A percentile compares a stretch with the other conserved stretches of the same genome.
Conservation (phyloP, 1,140 invertebrate genomes). For the Brachionus paranguensis region DNA sequence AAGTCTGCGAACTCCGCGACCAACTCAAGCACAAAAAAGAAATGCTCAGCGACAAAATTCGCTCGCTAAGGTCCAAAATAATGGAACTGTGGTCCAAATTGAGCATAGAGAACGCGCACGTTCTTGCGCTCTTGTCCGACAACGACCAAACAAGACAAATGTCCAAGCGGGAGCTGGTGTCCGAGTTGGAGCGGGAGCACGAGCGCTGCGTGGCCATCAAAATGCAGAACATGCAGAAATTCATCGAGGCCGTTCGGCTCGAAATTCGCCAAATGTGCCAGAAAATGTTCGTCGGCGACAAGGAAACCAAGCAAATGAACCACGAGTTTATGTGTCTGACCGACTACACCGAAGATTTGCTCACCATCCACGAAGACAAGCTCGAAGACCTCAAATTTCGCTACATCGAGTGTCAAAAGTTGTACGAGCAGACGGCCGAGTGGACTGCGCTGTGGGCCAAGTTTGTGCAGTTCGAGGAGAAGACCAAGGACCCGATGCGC, state of each 20-base stretch:
- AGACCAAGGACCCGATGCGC: slow-evolving; percentile 22
- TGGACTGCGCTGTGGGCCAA: background rate
- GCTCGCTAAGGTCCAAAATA: background rate
- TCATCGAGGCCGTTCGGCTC: slow-evolving; percentile 4
- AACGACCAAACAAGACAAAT: background rate
- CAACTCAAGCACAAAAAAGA: background rate
- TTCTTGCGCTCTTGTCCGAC: background rate
- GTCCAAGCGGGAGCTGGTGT: background rate
- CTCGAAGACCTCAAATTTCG: slow-evolving; percentile 26
- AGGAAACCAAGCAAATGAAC: slow-evolving; percentile 19
- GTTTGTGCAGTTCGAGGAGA: slow-evolving; percentile 36
- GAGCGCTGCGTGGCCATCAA: slow-evolving; percentile 18
- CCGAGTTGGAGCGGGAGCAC: background rate
- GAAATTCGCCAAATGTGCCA: slow-evolving; percentile 3
- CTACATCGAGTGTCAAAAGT: background rate
- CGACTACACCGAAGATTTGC: background rate
- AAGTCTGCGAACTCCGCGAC: background rate
- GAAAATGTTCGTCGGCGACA: slow-evolving; percentile 26
- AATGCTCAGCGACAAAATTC: background rate
- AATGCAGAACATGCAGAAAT: slow-evolving; percentile 39
- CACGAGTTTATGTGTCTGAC: background rate
- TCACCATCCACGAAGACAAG: slow-evolving; percentile 5
- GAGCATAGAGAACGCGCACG: background rate
- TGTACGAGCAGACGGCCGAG: slow-evolving; percentile 6
- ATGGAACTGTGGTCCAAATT: slow-evolving; percentile 18